Conservation (phyloP, 2,113 vertebrate genomes). For the Hippopotamus amphibius region DNA sequence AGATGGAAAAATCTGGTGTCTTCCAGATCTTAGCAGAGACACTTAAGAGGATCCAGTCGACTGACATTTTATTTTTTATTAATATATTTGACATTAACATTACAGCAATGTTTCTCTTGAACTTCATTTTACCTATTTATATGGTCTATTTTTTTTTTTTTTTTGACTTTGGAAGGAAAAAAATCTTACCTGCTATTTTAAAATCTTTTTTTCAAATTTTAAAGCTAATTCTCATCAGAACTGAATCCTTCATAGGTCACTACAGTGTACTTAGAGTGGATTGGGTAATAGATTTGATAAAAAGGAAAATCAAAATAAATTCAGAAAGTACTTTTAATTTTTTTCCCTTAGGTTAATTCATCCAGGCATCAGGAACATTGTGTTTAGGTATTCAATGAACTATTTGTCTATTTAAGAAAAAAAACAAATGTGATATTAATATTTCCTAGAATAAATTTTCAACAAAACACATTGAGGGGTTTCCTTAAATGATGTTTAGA, state of each 20-base stretch:
- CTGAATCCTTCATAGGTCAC: neutral
- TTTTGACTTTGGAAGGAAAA: neutral
- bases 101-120: neutral
- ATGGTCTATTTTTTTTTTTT: neutral
- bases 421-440: neutral
- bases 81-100: neutral
- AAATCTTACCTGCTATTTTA: neutral
- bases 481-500: neutral
- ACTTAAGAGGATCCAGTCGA: neutral
- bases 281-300: neutral
- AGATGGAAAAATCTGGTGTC: neutral
- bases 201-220: neutral
- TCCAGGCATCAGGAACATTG: neutral
- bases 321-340: neutral
- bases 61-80: neutral
- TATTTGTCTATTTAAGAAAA: neutral
- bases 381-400: neutral
- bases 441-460: conserved; percentile 12
- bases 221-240: neutral
- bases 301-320: conserved; percentile 45
- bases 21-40: neutral
- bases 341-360: neutral
- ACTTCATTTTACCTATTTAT: neutral
- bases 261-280: neutral
- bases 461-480: neutral